A percentile compares a stretch with the other conserved stretches of the same genome.
Conservation (phyloP, 2,797 vertebrate genomes). For the Xenops minutus region DNA sequence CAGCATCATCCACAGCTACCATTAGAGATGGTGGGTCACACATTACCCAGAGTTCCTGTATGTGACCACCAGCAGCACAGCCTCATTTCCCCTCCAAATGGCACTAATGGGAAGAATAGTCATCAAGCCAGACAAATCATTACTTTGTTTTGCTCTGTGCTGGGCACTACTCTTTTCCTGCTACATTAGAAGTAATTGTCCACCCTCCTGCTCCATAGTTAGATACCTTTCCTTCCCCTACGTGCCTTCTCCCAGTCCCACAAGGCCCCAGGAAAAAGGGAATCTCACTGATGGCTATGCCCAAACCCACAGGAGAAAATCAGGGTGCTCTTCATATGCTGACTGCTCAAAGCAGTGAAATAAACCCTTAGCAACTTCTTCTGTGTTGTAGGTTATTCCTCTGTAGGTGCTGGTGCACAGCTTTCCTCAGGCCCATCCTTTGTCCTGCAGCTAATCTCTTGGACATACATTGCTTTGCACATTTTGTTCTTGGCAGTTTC, state of each 20-base stretch:
- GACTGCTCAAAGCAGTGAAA: neutral
- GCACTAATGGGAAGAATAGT: neutral
- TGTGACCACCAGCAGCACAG: neutral
- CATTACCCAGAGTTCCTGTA: neutral
- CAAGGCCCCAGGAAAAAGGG: neutral
- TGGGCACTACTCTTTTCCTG: rapidly evolving
- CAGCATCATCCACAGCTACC: neutral
- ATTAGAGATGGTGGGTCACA: neutral
- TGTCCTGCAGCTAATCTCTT: neutral
- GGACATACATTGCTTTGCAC: neutral
- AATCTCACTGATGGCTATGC: neutral
- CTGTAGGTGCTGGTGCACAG: neutral
- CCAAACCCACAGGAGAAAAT: neutral
- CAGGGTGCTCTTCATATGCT: neutral
- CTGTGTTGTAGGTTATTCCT: neutral
- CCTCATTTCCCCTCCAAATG: neutral
- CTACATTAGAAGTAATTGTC: neutral
- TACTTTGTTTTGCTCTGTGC: neutral
- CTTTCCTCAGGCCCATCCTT: neutral
- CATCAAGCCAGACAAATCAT: neutral
- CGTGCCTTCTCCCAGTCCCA: neutral
- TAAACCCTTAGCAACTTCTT: neutral
- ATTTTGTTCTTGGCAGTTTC: constrained; percentile 47
- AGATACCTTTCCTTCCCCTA: neutral
- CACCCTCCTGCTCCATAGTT: neutral